Evolutionary conservation across 2,888 invertebrate genomes (phyloP).

Genomic region (Metellina segmentata): DNA sequence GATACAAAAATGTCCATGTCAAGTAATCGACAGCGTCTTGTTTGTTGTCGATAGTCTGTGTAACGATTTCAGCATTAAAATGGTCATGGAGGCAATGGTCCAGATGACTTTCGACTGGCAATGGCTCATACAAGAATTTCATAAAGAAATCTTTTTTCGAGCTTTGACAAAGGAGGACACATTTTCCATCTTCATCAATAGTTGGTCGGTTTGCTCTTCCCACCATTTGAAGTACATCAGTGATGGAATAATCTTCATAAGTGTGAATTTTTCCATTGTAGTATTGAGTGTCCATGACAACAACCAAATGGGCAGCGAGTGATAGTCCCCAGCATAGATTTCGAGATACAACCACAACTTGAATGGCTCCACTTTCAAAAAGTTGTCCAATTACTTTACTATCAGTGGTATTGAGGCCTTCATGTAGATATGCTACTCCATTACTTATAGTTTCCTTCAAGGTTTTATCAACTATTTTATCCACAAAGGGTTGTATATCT

Average conservation of each 20-base stretch:
- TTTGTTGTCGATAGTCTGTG: slow-evolving; percentile 99
- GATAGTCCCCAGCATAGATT: slow-evolving; percentile 96
- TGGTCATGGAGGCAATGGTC: slow-evolving; percentile 99
- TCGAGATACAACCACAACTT: slow-evolving; percentile 94
- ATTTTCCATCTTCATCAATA: slow-evolving; percentile 94
- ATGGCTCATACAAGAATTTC: slow-evolving; percentile 97
- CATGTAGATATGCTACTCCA: slow-evolving; percentile 98
- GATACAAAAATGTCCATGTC: slow-evolving; percentile 99
- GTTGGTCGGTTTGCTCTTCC: slow-evolving; percentile 96
- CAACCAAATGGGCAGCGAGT: slow-evolving; percentile 94
- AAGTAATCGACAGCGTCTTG: slow-evolving; percentile 99
- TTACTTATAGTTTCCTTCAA: slow-evolving; percentile 94
- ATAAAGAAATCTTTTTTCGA: slow-evolving; percentile 99
- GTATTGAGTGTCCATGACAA: slow-evolving; percentile 97
- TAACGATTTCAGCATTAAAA: slow-evolving; percentile 99
- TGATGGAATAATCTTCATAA: slow-evolving; percentile 98
- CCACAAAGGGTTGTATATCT: slow-evolving; percentile 93
- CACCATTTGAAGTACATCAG: slow-evolving; percentile 98
- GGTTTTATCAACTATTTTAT: slow-evolving; percentile 93
- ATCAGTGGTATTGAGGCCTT: slow-evolving; percentile 92
- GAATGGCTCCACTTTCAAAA: slow-evolving; percentile 95
- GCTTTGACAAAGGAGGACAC: slow-evolving; percentile 97
- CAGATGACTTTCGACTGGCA: slow-evolving; percentile 98
- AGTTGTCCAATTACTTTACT: slow-evolving; percentile 94
- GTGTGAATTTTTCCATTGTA: slow-evolving; percentile 89